Evolutionary conservation across 2,797 vertebrate species (phyloP).

Genomic region (Phaenicophaeus curvirostris): DNA sequence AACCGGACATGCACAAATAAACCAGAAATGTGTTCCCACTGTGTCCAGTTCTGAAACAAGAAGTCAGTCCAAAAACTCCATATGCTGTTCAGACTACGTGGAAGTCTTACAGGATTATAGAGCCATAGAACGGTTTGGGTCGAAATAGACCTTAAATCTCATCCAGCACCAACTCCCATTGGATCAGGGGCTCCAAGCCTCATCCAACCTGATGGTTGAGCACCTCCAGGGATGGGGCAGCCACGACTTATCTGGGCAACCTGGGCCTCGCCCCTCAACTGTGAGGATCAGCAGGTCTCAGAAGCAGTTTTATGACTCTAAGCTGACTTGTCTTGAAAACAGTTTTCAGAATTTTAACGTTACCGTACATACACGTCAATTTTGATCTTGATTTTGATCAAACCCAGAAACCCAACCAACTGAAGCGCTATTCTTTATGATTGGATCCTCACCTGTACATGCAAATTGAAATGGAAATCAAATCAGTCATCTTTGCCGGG

Average conservation of each 20-base stretch:
- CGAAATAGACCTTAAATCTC: no score
- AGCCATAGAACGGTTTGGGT: no score
- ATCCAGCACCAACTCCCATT: no score
- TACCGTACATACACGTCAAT: not conserved
- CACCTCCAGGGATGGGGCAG: no score
- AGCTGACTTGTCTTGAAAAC: not conserved
- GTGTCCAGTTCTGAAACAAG: not conserved
- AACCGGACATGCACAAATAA: not conserved
- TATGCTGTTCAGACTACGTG: accelerated
- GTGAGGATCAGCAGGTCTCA: not conserved
- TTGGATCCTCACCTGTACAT: not conserved
- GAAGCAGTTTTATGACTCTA: not conserved
- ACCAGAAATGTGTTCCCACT: accelerated
- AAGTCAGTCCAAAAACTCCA: not conserved
- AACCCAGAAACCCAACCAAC: not conserved
- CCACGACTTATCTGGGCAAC: no score
- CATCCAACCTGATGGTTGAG: no score
- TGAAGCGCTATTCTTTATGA: not conserved
- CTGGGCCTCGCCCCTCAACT: no score
- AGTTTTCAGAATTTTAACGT: not conserved
- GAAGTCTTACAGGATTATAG: not conserved
- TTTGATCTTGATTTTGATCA: not conserved
- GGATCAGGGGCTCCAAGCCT: no score
- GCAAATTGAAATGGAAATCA: not conserved
- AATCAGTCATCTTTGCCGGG: not conserved